Conservation (phyloP, 2,113 vertebrate genomes). For the Clupea harengus region DNA sequence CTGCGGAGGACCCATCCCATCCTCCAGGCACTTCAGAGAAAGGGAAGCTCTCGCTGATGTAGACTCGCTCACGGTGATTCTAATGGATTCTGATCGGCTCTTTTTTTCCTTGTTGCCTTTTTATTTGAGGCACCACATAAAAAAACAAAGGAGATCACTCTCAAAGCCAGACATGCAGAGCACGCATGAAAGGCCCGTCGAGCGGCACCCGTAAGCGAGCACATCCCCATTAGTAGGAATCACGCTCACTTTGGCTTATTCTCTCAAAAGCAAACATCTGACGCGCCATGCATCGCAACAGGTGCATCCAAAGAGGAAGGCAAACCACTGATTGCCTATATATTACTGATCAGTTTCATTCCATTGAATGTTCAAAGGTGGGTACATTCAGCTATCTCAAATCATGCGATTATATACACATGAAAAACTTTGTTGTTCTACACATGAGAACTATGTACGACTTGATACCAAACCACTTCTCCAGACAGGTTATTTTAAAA, state of each 20-base stretch:
- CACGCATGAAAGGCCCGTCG: neutral
- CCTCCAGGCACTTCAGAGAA: conserved; percentile 37
- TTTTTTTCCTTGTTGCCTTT: conserved; percentile 49
- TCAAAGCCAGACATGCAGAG: conserved; percentile 52
- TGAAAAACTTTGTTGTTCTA: too few species aligned
- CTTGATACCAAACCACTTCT: neutral
- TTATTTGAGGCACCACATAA: conserved; percentile 39
- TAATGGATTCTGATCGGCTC: conserved; percentile 58
- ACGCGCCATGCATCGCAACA: neutral
- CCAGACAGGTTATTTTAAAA: neutral
- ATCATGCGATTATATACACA: too few species aligned
- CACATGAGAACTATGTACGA: neutral
- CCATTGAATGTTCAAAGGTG: neutral
- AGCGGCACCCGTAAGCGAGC: neutral
- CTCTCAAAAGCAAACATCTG: conserved; percentile 6
- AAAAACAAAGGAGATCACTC: conserved; percentile 5
- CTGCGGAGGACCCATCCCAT: neutral
- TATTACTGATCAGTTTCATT: neutral
- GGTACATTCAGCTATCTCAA: too few species aligned
- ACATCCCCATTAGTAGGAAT: neutral
- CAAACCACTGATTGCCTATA: neutral
- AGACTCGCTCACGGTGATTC: conserved; percentile 9
- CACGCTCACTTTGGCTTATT: neutral
- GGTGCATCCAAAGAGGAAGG: neutral
- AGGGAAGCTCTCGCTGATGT: neutral